Evolutionary conservation across 2,113 vertebrate species (phyloP).

Genomic region (Cyphomyrus plagiostoma): DNA sequence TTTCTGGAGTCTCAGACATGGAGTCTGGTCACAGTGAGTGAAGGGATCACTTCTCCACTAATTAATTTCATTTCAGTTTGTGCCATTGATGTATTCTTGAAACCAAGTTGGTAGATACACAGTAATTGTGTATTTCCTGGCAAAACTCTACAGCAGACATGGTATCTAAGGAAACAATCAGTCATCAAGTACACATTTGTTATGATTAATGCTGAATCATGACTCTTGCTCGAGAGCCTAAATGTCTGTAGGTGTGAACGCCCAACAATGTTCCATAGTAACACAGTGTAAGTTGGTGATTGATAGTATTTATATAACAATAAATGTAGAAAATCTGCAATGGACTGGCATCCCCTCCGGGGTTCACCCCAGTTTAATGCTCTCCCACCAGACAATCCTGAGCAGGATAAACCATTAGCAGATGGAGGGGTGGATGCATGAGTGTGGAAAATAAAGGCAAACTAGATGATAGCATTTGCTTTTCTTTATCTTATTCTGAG

Average conservation of each 20-base stretch:
- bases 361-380: neutral
- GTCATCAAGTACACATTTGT: neutral
- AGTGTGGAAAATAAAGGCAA: neutral
- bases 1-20: neutral
- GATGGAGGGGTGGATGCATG: neutral
- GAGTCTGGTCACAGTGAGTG: neutral
- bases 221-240: neutral
- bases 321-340: neutral
- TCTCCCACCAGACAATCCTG: neutral
- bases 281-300: neutral
- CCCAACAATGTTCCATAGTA: neutral
- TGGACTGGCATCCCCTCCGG: neutral
- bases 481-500: conserved; percentile 76
- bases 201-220: neutral
- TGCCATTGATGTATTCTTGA: neutral
- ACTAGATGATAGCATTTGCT: neutral
- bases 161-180: neutral
- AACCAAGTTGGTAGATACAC: neutral
- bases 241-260: neutral
- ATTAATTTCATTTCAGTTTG: neutral
- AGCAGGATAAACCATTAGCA: neutral
- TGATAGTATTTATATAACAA: neutral
- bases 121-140: neutral
- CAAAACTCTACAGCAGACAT: neutral
- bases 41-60: neutral